Percentiles rank a stretch among this genome's conserved stretches.
Evolutionary conservation across 1,140 invertebrate genomes (phyloP).

Genomic region (Mercenaria mercenaria): DNA sequence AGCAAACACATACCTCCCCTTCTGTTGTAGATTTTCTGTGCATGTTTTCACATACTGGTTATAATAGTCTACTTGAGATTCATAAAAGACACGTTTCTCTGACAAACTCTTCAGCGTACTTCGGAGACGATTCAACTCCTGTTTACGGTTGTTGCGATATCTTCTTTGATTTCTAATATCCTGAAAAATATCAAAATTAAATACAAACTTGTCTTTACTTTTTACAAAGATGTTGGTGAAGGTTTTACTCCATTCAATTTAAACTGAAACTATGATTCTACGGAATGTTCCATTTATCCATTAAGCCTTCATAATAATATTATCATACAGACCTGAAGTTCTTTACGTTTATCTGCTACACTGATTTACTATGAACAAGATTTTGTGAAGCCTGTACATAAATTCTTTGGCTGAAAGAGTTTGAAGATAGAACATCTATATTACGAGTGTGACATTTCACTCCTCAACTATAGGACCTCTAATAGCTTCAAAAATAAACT

Average conservation of each 20-base stretch:
- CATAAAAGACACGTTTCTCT: slow-evolving; percentile 91
- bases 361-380: too few species aligned
- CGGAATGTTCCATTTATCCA: too few species aligned
- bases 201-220: background rate
- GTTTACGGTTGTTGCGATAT: slow-evolving; percentile 84
- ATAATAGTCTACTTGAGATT: slow-evolving; percentile 93
- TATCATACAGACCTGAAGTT: too few species aligned
- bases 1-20: slow-evolving; percentile 91
- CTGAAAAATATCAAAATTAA: slow-evolving; percentile 69
- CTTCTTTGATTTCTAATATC: slow-evolving; percentile 86
- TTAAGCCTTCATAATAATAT: too few species aligned
- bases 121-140: slow-evolving; percentile 90
- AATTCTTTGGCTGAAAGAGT: too few species aligned
- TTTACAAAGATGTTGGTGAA: slow-evolving; percentile 2
- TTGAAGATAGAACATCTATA: too few species aligned
- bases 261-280: too few species aligned
- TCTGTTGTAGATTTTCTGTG: slow-evolving; percentile 91
- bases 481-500: too few species aligned
- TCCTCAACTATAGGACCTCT: too few species aligned
- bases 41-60: slow-evolving; percentile 93
- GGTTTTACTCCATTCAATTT: background rate
- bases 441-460: too few species aligned
- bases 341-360: too few species aligned
- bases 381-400: too few species aligned
- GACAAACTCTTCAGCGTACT: slow-evolving; percentile 89